phyloP scores from a whole-genome alignment of 2,888 invertebrate genomes.

The Didymodactylos carnosus region DNA sequence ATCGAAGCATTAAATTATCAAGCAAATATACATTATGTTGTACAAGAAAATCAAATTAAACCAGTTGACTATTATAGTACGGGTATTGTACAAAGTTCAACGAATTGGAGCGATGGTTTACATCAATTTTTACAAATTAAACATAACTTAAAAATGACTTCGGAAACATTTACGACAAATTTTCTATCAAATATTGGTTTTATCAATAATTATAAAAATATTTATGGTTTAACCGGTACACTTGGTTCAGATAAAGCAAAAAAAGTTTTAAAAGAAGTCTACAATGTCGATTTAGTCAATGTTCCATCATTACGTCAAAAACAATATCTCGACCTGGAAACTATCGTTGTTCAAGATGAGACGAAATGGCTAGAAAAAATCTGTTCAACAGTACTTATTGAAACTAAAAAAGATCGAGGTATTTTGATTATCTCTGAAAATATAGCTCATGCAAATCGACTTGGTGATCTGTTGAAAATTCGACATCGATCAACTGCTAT shows the following conservation, averaged over 20 bases:
- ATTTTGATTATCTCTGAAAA: slow-evolving; percentile 14
- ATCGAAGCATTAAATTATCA: slow-evolving; percentile 15
- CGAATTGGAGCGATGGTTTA: slow-evolving; percentile 18
- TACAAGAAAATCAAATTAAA: slow-evolving; percentile 15
- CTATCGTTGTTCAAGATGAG: not conserved
- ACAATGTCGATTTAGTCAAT: slow-evolving; percentile 11
- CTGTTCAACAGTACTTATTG: slow-evolving; percentile 15
- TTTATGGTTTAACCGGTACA: slow-evolving; percentile 24
- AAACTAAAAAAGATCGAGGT: slow-evolving; percentile 15
- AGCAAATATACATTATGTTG: slow-evolving; percentile 16
- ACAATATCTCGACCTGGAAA: slow-evolving; percentile 14
- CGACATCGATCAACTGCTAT: not conserved
- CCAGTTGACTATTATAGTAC: slow-evolving; percentile 18
- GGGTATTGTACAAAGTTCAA: slow-evolving; percentile 17
- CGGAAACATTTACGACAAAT: slow-evolving; percentile 16
- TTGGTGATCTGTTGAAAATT: not conserved
- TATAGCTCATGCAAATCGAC: slow-evolving; percentile 12
- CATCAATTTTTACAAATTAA: slow-evolving; percentile 19
- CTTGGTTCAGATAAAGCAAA: slow-evolving; percentile 21
- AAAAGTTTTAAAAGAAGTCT: slow-evolving; percentile 18
- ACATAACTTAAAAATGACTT: slow-evolving; percentile 16
- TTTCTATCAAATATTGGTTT: slow-evolving; percentile 17
- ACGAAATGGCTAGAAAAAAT: slow-evolving; percentile 8
- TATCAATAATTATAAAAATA: slow-evolving; percentile 14
- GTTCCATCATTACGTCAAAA: slow-evolving; percentile 15